Base-by-base conservation (phyloP, 37 sponge, comb jelly and placozoan genomes). In the Axinella damicornis region DNA sequence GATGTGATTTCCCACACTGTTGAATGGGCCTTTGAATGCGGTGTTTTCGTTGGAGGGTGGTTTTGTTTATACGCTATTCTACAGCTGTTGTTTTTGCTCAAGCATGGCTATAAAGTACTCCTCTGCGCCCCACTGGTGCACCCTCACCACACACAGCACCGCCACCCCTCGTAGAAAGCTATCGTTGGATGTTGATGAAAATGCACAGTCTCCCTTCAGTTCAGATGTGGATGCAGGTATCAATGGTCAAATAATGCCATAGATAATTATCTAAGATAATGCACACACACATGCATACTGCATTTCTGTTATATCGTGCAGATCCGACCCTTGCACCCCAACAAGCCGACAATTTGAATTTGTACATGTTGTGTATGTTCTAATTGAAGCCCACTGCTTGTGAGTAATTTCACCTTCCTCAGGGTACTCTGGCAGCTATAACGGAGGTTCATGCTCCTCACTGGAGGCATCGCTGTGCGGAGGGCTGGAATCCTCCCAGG, bases 81-180 rank as follows among this genome's bases (percentile, higher is more conserved):
- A n/a, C n/a, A n/a, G n/a, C n/a, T n/a, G n/a, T n/a, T n/a, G n/a
- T n/a, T n/a, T n/a, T n/a, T n/a, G n/a, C n/a, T n/a, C n/a, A n/a
- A n/a, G n/a, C n/a, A n/a, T n/a, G n/a, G n/a, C n/a, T n/a, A n/a
- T n/a, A n/a, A n/a, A n/a, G n/a, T n/a, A 9, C 46, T 46, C 6
- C 46, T 46, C 4, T 46, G 46, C 9, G 9, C 13, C 33, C n/a
- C 6, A 14, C 30, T 34, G 4, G 53, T 57, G 28, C 80, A 30
- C 30, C 25, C 15, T 33, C 27, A 2, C 25, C 38, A 14, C 41
- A 56, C 30, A 46, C 58, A 57, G 39, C 25, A 39, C 30, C 25
- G 56, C 37, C 12, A 86, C 87, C 17, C 87, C 87, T 18, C 69
- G 74, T n/a, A 32, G 87, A n/a, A 86, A 53, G 65, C 64, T 86